phyloP scores from a whole-genome alignment of 2,113 vertebrate genomes.

The Austrofundulus limnaeus region DNA sequence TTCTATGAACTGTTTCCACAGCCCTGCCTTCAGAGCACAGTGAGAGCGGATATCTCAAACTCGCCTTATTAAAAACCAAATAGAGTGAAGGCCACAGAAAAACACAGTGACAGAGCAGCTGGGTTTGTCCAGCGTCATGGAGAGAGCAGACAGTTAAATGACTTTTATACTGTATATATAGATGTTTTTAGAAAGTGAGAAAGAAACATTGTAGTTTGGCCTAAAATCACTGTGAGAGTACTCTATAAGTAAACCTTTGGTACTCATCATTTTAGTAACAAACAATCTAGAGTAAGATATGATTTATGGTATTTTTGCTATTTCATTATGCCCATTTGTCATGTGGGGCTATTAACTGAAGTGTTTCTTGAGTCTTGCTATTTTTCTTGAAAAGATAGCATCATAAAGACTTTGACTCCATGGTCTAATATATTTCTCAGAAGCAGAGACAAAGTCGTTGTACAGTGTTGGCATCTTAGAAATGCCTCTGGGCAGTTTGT shows the following conservation, averaged over 20 bases:
- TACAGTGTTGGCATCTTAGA: too few relatives aligned
- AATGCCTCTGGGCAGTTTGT: too few relatives aligned
- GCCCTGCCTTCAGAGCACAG: slow-evolving; percentile 24
- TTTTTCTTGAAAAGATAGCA: too few relatives aligned
- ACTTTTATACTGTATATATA: too few relatives aligned
- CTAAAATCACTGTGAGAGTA: not conserved
- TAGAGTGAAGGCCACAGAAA: slow-evolving; percentile 32
- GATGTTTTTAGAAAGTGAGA: too few relatives aligned
- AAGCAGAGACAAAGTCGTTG: too few relatives aligned
- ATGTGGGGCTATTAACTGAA: not conserved
- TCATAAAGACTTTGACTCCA: too few relatives aligned
- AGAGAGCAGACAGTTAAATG: slow-evolving; percentile 9
- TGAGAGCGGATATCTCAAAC: slow-evolving; percentile 48
- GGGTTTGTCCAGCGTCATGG: slow-evolving; percentile 21
- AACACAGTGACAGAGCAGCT: slow-evolving; percentile 30
- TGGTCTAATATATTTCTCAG: too few relatives aligned
- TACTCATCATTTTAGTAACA: not conserved
- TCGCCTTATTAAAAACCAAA: slow-evolving; percentile 55
- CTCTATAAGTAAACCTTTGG: not conserved
- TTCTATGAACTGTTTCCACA: slow-evolving; percentile 37
- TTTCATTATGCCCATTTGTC: too few relatives aligned
- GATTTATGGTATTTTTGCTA: not conserved
- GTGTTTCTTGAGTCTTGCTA: too few relatives aligned
- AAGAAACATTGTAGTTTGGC: not conserved
- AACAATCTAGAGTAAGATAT: not conserved